phyloP scores from a whole-genome alignment of 1,140 invertebrate genomes.

The Magallana angulata region DNA sequence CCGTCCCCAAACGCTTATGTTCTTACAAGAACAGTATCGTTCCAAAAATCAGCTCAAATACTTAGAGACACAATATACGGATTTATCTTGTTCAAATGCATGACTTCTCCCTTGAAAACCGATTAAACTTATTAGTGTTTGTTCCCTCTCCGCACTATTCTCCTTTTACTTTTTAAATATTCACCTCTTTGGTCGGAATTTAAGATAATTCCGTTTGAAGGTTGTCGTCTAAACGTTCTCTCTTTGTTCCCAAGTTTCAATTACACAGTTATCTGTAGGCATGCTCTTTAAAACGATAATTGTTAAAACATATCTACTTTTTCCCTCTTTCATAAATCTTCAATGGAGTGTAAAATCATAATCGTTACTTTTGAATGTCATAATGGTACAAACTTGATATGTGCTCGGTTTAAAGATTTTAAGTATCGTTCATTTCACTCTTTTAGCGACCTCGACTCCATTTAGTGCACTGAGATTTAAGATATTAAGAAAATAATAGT shows the following conservation, averaged over 20 bases:
- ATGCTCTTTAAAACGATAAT: constrained; percentile 14
- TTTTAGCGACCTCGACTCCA: no score
- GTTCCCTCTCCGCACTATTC: neutral
- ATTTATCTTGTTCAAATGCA: constrained; percentile 12
- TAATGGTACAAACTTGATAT: neutral
- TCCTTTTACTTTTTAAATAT: constrained; percentile 37
- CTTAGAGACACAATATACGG: constrained; percentile 11
- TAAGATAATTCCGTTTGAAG: constrained; percentile 20
- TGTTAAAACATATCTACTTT: neutral
- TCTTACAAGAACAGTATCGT: constrained; percentile 17
- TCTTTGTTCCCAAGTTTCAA: constrained; percentile 14
- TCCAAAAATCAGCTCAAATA: constrained; percentile 30
- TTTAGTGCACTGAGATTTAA: no score
- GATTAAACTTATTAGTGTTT: constrained; percentile 10
- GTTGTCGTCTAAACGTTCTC: constrained; percentile 3
- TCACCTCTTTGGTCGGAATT: constrained; percentile 30
- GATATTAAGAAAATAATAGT: no score
- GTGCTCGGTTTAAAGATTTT: neutral
- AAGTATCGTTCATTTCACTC: no score
- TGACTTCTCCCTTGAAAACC: constrained; percentile 29
- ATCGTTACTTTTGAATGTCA: constrained; percentile 5
- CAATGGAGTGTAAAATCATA: constrained; percentile 9
- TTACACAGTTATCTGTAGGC: constrained; percentile 6
- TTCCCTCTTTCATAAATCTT: neutral
- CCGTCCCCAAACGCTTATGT: constrained; percentile 14